Base-by-base conservation (phyloP, 2,113 vertebrate species). In the Prochilodus magdalenae region DNA sequence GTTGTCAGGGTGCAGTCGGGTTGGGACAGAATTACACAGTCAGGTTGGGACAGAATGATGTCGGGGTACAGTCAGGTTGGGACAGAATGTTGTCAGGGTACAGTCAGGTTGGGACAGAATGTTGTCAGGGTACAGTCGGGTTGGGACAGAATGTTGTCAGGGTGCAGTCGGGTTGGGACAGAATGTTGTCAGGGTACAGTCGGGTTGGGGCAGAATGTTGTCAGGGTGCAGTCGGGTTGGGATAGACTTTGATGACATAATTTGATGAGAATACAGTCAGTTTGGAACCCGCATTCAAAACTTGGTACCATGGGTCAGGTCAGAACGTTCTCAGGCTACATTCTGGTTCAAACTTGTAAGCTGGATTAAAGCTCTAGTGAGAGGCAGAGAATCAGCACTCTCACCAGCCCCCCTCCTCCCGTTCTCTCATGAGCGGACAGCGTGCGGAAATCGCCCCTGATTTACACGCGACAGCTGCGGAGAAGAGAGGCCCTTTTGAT, bases 381-480 rank as follows among this genome's bases (percentile, higher is more conserved):
- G 57, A 60, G 22, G n/a, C 24, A 1, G n/a, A 12, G 57, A 60
- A 60, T 60, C 57, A 60, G 65, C 7, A 11, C 65, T 6, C 65
- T 33, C 3, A 2, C 29, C 7, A 2, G 10, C 22, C 57, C 57
- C 22, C 57, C 57, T 12, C 62, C 74, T 71, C 71, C 47, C 13
- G 26, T 78, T 82, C 65, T 74, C 72, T 59, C 66, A 80, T 81
- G 77, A 83, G 77, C 51, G 77, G 83, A 85, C 81, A 81, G 85
- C 80, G 75, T 80, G 77, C 73, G 80, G 84, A 80, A 79, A 75
- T 87, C 78, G 47, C 79, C 79, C 79, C 82, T 88, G 88, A 89
- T 89, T 89, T 89, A 87, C 83, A 86, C 80, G 80, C 84, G 83
- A 85, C 89, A 88, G 87, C 86, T 90, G 87, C 81, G 62, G 67